Conservation (phyloP, 2,113 vertebrate species). For the Condylura cristata region DNA sequence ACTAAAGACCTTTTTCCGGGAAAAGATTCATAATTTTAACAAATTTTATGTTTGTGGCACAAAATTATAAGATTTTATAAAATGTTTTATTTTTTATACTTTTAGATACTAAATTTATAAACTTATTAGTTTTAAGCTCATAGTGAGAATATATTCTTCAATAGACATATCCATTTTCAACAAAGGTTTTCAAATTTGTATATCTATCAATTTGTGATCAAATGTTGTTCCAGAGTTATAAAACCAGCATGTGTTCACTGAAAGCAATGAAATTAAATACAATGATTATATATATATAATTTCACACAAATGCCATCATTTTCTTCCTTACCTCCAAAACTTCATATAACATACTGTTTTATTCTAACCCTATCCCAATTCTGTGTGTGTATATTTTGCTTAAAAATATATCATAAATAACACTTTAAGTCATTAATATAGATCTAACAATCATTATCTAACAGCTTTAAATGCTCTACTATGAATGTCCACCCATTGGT, state of each 20-base stretch:
- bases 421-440: not conserved
- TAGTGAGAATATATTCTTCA: not conserved
- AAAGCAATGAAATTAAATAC: not conserved
- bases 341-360: not conserved
- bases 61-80: not conserved
- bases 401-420: not conserved
- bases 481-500: not conserved
- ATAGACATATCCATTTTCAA: not conserved
- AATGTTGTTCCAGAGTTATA: conserved; percentile 26
- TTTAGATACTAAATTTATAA: not conserved
- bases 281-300: not conserved
- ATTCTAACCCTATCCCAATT: not conserved
- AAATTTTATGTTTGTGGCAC: not conserved
- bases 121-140: not conserved
- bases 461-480: not conserved
- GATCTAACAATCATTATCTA: not conserved
- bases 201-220: conserved; percentile 2
- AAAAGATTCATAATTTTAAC: conserved; percentile 1
- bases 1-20: not conserved
- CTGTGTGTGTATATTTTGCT: not conserved
- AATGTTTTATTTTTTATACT: not conserved
- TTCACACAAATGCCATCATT: not conserved
- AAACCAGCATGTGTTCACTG: not conserved
- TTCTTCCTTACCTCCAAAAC: not conserved
- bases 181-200: not conserved